Evolutionary conservation across 2,797 vertebrate species (phyloP), one percentile per base, ranked within the genome.

Genomic region (Sorex maritimensis): DNA sequence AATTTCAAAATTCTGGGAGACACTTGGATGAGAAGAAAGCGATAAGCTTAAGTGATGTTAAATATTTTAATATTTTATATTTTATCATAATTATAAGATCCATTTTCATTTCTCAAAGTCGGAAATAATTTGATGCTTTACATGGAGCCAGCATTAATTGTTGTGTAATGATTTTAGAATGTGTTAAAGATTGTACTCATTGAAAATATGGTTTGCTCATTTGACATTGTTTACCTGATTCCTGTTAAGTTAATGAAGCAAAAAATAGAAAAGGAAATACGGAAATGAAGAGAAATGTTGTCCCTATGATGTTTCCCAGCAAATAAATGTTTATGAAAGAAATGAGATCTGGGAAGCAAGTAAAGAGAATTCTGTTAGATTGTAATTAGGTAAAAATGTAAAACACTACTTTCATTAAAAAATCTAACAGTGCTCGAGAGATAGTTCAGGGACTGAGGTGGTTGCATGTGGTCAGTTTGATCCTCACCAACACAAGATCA

Each of bases 241-340:
- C 46, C 30, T 83, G 26, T 52, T 89, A 77, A 89, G 65, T 74
- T 81, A 92, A 83, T 58, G 88, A 90, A 92, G 88, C n/a, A 92
- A 90, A 68, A 95, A 81, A 26, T 34, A 21, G 75, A 87, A 26
- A 91, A 81, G 7, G 2, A 75, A 85, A 87, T 71, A 61, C 67
- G 10, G 6, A 84, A 21, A 86, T 61, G 23, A 84, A 67, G 6
- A 12, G 74, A 75, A 72, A 86, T 34, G 14, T 10, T 61, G 3
- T 44, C 17, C 1, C 2, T 44, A 30, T 68, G 11, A 65, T 21
- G 69, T 73, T 95, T 88, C 44, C 10, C 5, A 78, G 69, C 10
- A 86, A 87, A 74, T 81, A 81, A 91, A 86, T 34, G n/a, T 1
- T 87, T 85, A 44, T 49, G 12, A 89, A 10, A 74, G 3, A 86